These are phyloP conservation scores for Pituophis catenifer DNA, from an alignment of 2,113 vertebrate genomes.

Conservation along the genomic window DNA sequence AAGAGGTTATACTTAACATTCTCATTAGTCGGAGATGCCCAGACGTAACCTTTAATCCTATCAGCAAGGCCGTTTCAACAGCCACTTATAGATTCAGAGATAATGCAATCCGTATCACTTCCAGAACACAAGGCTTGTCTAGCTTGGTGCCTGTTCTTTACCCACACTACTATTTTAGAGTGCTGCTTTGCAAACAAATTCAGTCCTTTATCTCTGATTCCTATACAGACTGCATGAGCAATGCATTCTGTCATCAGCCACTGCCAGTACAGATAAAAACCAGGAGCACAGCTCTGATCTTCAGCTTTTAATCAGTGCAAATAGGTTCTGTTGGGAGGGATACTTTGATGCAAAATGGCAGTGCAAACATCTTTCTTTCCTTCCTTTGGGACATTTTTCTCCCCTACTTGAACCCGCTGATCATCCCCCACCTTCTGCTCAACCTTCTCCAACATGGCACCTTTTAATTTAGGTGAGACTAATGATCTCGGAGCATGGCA, in stretches of 20 bases:
- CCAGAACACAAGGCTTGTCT: conserved; percentile 46
- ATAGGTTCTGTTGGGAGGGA: neutral
- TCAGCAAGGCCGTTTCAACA: conserved; percentile 62
- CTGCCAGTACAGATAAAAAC: neutral
- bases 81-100: conserved; percentile 50
- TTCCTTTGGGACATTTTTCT: neutral
- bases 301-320: neutral
- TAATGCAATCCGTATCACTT: conserved; percentile 35
- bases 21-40: conserved; percentile 59
- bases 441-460: neutral
- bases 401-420: neutral
- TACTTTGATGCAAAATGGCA: neutral
- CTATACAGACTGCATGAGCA: conserved; percentile 6
- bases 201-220: conserved; percentile 44
- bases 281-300: conserved; percentile 2
- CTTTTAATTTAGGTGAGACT: neutral
- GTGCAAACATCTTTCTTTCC: accelerated
- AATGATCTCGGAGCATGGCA: neutral
- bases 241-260: neutral
- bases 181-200: conserved; percentile 27
- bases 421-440: neutral
- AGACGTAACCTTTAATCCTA: conserved; percentile 57
- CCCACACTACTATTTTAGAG: conserved; percentile 27
- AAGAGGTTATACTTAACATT: conserved; percentile 58
- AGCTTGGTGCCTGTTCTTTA: conserved; percentile 24